phyloP scores from a whole-genome alignment of 1,140 invertebrate species.

The Neodiprion virginianus region DNA sequence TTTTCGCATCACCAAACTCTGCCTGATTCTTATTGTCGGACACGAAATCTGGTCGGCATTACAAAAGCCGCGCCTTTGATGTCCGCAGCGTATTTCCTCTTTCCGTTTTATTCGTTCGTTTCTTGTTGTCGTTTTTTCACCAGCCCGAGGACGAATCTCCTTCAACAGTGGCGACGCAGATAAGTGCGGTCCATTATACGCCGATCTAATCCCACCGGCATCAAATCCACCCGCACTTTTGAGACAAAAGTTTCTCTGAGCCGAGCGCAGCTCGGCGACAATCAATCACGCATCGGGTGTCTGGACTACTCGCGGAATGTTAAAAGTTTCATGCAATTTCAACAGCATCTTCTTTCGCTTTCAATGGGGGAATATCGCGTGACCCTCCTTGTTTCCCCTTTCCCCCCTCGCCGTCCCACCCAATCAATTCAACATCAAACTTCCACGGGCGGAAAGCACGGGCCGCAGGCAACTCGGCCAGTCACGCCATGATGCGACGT shows the following conservation, averaged over 20 bases:
- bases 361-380: conserved; percentile 33
- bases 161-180: no score
- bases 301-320: conserved; percentile 15
- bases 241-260: conserved; percentile 1
- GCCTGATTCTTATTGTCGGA: conserved; percentile 41
- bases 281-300: conserved; percentile 14
- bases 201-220: background rate
- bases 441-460: conserved; percentile 38
- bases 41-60: conserved; percentile 36
- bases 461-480: conserved; percentile 22
- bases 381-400: conserved; percentile 34
- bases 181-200: background rate
- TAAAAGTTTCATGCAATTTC: conserved; percentile 32
- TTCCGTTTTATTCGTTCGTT: no score
- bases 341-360: conserved; percentile 36
- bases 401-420: conserved; percentile 15
- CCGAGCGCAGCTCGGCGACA: background rate
- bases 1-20: conserved; percentile 30
- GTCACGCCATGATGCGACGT: conserved; percentile 51
- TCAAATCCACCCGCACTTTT: background rate
- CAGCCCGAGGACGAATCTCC: background rate
- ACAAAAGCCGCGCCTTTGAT: no score
- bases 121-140: background rate
- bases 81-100: no score
- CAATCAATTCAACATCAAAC: conserved; percentile 55